Base-by-base conservation (phyloP, 2,888 invertebrate species). In the Pyrrhia umbra region DNA sequence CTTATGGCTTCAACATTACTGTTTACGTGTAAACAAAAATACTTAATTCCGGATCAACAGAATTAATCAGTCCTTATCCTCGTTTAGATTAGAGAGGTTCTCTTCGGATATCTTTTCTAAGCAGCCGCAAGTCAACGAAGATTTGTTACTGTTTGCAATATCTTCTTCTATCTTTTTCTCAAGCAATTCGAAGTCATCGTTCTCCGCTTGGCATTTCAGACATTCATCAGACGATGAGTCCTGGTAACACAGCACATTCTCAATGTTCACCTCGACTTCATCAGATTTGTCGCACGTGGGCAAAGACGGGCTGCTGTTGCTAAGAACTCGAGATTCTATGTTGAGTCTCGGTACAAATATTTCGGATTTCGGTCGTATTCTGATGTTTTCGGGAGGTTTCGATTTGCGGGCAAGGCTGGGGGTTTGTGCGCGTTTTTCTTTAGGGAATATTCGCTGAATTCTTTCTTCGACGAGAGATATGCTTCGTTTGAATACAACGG, bases 171-270 rank as follows among this genome's bases (percentile, higher is more conserved):
- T 94, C 72, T 90, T 88, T 50, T 85, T 78, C 77, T 95, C 94
- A 0, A 94, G 71, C 2, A 84, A 61, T 58, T 94, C 94, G 57
- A 95, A 95, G 50, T 94, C 94, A 51, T 94, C 94, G 58, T 74
- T 82, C 0, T 93, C 92, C 6, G 50, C 47, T 49, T 87, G 88
- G 65, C 91, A 90, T 63, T 87, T 90, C 52, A 92, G 68, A 68
- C 93, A 92, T 63, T 95, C 94, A 30, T 95, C 94, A 0, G 94
- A 93, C 0, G 94, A 94, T 0, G 94, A 94, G 60, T 95, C 94
- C 59, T 94, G 93, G 79, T 94, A 94, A 60, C 89, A 79, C 84
- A 93, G 82, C 2, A 90, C 91, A 64, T 88, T 92, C 51, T 94
- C 94, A 4, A 95, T 92, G 46, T 95, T 95, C 1, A 95, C 83